These are phyloP conservation scores for Smittia sp. DNA, from an alignment of 2,888 invertebrate genomes.

Conservation along the genomic window DNA sequence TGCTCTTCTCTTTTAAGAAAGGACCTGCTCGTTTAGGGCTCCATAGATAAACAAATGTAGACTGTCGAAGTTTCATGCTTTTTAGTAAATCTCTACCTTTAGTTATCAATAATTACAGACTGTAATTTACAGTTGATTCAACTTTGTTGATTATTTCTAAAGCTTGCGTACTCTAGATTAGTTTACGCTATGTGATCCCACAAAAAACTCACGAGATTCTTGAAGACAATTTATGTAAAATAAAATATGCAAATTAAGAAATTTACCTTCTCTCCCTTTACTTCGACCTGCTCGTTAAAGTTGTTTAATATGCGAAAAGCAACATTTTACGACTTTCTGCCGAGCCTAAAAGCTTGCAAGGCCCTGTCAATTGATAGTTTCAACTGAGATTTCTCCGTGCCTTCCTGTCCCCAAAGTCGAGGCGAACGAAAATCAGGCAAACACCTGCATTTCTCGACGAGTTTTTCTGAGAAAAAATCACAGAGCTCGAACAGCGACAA, in stretches of 20 bases:
- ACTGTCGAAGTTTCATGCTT: no score
- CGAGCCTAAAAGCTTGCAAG: background rate
- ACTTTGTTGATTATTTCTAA: no score
- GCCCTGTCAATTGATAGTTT: background rate
- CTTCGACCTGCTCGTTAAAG: conserved; percentile 31
- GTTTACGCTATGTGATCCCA: no score
- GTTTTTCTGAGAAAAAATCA: conserved; percentile 32
- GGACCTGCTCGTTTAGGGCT: no score
- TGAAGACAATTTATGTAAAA: conserved; percentile 26
- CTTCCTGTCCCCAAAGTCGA: conserved; percentile 29
- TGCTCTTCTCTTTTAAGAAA: no score
- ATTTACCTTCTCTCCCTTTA: background rate
- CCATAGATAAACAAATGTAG: no score
- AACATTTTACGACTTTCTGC: conserved; percentile 33
- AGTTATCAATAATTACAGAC: no score
- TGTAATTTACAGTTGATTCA: no score
- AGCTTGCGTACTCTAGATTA: no score
- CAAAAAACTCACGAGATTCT: no score
- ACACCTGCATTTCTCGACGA: conserved; percentile 32
- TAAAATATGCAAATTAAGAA: conserved; percentile 26
- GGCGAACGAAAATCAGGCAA: background rate
- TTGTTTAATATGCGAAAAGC: conserved; percentile 33
- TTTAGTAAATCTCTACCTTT: no score
- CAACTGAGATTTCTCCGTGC: background rate
- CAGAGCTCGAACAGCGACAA: conserved; percentile 33